Percentiles rank a stretch among this genome's conserved stretches.
Conservation (phyloP, 2,113 vertebrate species). For the Ginglymostoma cirratum region DNA sequence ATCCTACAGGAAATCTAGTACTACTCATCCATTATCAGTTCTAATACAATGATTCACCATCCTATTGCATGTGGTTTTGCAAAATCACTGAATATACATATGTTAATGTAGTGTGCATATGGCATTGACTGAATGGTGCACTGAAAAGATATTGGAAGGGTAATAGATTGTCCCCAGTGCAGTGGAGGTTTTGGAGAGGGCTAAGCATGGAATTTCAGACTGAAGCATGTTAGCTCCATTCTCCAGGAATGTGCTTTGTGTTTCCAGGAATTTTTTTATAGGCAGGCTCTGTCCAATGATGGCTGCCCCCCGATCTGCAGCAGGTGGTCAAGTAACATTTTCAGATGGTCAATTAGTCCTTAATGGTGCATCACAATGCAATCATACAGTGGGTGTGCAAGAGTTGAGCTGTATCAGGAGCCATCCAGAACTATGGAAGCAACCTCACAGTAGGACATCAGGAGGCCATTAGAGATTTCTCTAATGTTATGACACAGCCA, state of each 20-base stretch:
- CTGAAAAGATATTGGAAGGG: neutral
- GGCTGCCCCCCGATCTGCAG: neutral
- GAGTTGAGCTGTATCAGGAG: neutral
- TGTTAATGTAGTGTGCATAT: neutral
- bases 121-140: neutral
- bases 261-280: neutral
- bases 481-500: neutral
- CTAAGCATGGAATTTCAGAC: neutral
- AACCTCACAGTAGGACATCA: neutral
- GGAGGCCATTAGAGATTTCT: neutral
- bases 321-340: neutral
- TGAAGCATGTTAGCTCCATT: neutral
- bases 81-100: neutral
- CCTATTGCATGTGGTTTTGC: neutral
- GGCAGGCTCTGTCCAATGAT: no score
- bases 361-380: neutral
- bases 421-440: neutral
- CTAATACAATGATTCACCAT: neutral
- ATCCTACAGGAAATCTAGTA: neutral
- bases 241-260: neutral
- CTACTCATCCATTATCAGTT: neutral
- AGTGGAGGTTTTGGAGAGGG: neutral
- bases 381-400: neutral
- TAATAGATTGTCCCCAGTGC: neutral
- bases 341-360: no score